Percentiles rank a stretch among this genome's conserved stretches.
Conservation (phyloP, 2,113 vertebrate genomes). For the Xiphias gladius region DNA sequence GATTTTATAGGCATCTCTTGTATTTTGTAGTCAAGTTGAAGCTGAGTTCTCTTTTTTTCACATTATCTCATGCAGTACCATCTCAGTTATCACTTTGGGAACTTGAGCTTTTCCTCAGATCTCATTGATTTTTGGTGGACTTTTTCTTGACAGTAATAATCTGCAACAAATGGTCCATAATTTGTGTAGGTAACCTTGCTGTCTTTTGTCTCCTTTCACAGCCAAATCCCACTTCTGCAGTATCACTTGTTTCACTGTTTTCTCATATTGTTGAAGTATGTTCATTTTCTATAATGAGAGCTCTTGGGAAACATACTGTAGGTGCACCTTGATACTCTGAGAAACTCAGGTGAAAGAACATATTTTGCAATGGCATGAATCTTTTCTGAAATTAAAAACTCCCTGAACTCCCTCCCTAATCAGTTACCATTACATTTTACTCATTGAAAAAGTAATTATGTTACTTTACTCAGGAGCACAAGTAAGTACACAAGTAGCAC, state of each 20-base stretch:
- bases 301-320: constrained; percentile 24
- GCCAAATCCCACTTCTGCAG: constrained; percentile 28
- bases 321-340: constrained; percentile 13
- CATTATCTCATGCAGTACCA: constrained; percentile 4
- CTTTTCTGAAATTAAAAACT: constrained; percentile 36
- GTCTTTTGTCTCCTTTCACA: constrained; percentile 26
- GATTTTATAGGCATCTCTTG: neutral
- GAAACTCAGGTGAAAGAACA: constrained; percentile 33
- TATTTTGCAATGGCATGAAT: constrained; percentile 31
- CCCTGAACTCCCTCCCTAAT: too few relatives aligned
- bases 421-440: too few relatives aligned
- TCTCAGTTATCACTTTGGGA: neutral
- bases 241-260: neutral
- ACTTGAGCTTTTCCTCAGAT: constrained; percentile 14
- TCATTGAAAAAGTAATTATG: too few relatives aligned
- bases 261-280: constrained; percentile 19
- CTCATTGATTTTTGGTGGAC: neutral
- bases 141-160: constrained; percentile 15
- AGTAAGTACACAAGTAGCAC: too few relatives aligned
- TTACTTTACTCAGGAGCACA: too few relatives aligned
- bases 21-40: neutral
- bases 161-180: constrained; percentile 6
- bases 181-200: constrained; percentile 42
- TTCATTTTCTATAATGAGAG: neutral
- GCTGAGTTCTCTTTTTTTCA: neutral